phyloP scores from a whole-genome alignment of 2,113 vertebrate species.

The Dermatemys mawii region DNA sequence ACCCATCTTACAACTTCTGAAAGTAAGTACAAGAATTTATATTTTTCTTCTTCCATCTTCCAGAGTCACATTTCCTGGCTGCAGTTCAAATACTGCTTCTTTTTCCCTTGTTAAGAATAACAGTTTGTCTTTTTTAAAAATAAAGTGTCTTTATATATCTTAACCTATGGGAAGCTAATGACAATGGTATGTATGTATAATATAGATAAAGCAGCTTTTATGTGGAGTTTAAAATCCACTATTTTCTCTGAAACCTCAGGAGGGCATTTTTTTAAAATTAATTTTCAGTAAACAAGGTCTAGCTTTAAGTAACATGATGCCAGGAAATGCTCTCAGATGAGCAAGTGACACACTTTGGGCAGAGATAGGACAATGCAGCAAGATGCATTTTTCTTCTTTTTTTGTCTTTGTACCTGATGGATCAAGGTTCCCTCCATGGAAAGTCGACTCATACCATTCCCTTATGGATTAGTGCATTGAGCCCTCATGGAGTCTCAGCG shows the following conservation, averaged over 20 bases:
- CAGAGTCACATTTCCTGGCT: background rate
- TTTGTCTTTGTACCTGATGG: background rate
- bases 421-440: background rate
- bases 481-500: background rate
- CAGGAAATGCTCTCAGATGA: background rate
- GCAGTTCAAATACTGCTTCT: background rate
- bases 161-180: background rate
- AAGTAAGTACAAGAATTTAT: background rate
- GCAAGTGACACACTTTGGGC: rapidly evolving
- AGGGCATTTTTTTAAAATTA: too few species aligned
- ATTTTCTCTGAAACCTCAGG: too few species aligned
- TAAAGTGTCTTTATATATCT: background rate
- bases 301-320: background rate
- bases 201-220: too few species aligned
- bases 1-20: background rate
- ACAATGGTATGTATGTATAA: background rate
- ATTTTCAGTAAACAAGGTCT: background rate
- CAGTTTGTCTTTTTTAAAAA: background rate
- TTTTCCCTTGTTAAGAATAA: background rate
- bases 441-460: background rate
- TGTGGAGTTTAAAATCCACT: too few species aligned
- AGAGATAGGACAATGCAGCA: background rate
- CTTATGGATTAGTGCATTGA: background rate
- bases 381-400: background rate
- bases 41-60: background rate